phyloP scores from a whole-genome alignment of 2,888 invertebrate species.

The Strigamia maritima region DNA sequence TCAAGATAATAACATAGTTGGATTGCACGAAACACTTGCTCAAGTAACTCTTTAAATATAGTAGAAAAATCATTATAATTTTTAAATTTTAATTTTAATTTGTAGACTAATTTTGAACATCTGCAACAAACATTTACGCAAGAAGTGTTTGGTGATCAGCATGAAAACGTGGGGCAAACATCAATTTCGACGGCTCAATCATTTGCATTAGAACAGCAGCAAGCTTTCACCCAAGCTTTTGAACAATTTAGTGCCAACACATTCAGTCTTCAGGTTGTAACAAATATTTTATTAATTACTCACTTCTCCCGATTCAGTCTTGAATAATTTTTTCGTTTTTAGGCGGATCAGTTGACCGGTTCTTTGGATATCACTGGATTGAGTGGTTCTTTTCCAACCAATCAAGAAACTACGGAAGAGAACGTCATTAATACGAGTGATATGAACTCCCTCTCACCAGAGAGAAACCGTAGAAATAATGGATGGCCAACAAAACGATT shows the following conservation, averaged over 20 bases:
- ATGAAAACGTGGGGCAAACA: constrained; percentile 1
- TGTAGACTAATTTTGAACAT: constrained; percentile 44
- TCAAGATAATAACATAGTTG: neutral
- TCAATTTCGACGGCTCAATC: neutral
- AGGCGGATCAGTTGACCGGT: constrained; percentile 40
- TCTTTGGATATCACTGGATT: constrained; percentile 40
- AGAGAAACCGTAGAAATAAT: neutral
- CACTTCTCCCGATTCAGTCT: neutral
- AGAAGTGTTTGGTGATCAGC: constrained; percentile 46
- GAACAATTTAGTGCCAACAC: constrained; percentile 32
- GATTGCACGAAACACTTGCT: constrained; percentile 36
- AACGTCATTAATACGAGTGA: neutral
- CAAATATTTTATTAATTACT: neutral
- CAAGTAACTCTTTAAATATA: constrained; percentile 6
- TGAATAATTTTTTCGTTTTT: neutral
- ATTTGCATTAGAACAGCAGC: constrained; percentile 32
- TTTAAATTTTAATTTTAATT: neutral
- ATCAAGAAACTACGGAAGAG: constrained; percentile 24
- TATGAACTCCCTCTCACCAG: constrained; percentile 25
- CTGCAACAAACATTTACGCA: constrained; percentile 49
- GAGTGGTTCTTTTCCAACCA: constrained; percentile 24
- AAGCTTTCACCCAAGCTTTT: constrained; percentile 37
- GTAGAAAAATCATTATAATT: neutral
- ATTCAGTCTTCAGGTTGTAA: constrained; percentile 33
- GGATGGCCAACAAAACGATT: constrained; percentile 13